phyloP scores from a whole-genome alignment of 2,113 vertebrate genomes.

The Lepisosteus osseus region DNA sequence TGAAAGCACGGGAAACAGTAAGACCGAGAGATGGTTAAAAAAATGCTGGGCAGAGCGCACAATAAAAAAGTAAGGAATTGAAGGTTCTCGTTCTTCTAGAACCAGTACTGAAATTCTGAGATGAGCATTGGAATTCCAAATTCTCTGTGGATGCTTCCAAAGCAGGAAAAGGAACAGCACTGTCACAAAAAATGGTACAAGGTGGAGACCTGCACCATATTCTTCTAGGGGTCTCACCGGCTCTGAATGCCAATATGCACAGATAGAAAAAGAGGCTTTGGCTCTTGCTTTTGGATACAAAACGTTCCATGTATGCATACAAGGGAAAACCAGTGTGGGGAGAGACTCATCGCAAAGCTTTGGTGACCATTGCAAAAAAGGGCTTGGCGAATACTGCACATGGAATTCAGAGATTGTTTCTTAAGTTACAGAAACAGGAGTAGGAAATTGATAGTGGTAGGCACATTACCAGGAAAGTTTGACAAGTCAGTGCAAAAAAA shows the following conservation, averaged over 20 bases:
- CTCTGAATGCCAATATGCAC: constrained; percentile 9
- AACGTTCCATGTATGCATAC: constrained; percentile 10
- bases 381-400: constrained; percentile 8
- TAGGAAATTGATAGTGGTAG: too few relatives aligned
- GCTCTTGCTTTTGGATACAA: not conserved
- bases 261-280: constrained; percentile 21
- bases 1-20: too few relatives aligned
- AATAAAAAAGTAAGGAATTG: not conserved
- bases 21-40: too few relatives aligned
- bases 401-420: too few relatives aligned
- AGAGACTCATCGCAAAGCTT: constrained; percentile 13
- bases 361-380: constrained; percentile 16
- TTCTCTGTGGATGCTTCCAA: constrained; percentile 9
- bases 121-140: not conserved
- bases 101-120: constrained; percentile 10
- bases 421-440: too few relatives aligned
- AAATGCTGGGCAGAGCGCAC: too few relatives aligned
- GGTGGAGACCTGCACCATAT: constrained; percentile 15
- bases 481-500: too few relatives aligned
- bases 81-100: not conserved
- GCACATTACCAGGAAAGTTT: too few relatives aligned
- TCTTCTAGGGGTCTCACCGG: not conserved
- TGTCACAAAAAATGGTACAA: constrained; percentile 6
- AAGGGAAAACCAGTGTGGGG: not conserved
- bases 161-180: not conserved